A percentile compares a stretch with the other conserved stretches of the same genome.
These are phyloP conservation scores for Stegodyphus mimosarum DNA, from an alignment of 1,140 invertebrate genomes.

Conservation along the genomic window DNA sequence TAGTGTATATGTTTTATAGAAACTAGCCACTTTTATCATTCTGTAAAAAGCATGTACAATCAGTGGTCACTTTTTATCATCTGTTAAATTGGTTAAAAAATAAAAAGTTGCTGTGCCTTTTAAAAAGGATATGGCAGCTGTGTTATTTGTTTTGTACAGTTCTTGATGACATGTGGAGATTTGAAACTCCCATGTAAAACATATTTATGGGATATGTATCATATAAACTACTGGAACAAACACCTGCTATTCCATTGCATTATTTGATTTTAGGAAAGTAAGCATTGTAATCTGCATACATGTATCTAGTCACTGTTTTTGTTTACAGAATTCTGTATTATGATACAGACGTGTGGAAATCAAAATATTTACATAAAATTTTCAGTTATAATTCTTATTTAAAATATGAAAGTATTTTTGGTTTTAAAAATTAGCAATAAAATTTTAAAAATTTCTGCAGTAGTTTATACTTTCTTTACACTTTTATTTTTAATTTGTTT, in stretches of 20 bases:
- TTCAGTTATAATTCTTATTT: too few species aligned
- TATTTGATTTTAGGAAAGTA: too few species aligned
- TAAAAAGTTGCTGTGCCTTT: slow-evolving; percentile 9
- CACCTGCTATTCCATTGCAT: slow-evolving; percentile 12
- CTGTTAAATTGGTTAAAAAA: slow-evolving; percentile 40
- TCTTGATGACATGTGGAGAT: slow-evolving; percentile 1
- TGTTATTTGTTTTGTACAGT: slow-evolving; percentile 46
- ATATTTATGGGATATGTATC: background rate
- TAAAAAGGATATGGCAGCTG: slow-evolving; percentile 25
- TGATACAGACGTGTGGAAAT: too few species aligned
- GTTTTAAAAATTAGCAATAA: too few species aligned
- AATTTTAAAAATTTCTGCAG: too few species aligned
- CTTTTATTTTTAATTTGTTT: too few species aligned
- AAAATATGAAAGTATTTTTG: too few species aligned
- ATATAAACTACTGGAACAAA: slow-evolving; percentile 47
- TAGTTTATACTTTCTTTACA: too few species aligned
- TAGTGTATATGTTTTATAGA: background rate
- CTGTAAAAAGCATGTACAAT: slow-evolving; percentile 58
- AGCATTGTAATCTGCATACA: too few species aligned
- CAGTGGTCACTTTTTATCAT: slow-evolving; percentile 47
- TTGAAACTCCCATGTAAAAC: slow-evolving; percentile 28
- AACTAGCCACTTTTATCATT: slow-evolving; percentile 41
- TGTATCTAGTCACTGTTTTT: too few species aligned
- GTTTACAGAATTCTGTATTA: too few species aligned
- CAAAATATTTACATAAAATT: too few species aligned